Conservation (phyloP, 1,140 invertebrate species). For the Ericerus pela region DNA sequence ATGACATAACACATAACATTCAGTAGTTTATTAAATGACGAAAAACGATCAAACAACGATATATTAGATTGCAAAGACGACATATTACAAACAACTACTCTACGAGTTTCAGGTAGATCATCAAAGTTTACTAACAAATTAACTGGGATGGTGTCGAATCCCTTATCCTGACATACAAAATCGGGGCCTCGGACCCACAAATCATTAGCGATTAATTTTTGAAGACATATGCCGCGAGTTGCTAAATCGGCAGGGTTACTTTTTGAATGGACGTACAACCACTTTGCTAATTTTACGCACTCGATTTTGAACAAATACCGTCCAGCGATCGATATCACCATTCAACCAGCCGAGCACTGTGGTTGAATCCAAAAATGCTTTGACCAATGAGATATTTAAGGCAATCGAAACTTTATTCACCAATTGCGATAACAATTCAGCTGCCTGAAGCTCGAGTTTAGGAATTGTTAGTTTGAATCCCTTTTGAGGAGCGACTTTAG, state of each 20-base stretch:
- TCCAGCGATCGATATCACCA: conserved; percentile 22
- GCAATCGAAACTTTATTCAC: not conserved
- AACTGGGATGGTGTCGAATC: too few relatives aligned
- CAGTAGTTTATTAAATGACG: too few relatives aligned
- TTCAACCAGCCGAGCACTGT: conserved; percentile 27
- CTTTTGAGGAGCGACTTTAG: conserved; percentile 20
- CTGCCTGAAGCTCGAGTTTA: conserved; percentile 21
- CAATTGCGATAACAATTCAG: conserved; percentile 11
- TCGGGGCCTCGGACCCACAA: not conserved
- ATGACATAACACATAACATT: too few relatives aligned
- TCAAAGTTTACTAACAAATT: too few relatives aligned
- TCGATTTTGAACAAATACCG: conserved; percentile 15
- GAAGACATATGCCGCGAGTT: conserved; percentile 7
- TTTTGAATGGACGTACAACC: conserved; percentile 21
- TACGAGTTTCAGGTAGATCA: too few relatives aligned
- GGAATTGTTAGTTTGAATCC: conserved; percentile 15
- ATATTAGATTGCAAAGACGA: too few relatives aligned
- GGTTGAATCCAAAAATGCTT: conserved; percentile 26
- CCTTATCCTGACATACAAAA: not conserved
- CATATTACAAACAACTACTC: too few relatives aligned
- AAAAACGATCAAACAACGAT: too few relatives aligned
- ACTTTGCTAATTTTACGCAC: not conserved
- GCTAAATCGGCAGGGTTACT: conserved; percentile 24
- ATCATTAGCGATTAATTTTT: not conserved
- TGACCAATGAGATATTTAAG: not conserved